Conservation (phyloP, 2,113 vertebrate genomes). For the Athene noctua region DNA sequence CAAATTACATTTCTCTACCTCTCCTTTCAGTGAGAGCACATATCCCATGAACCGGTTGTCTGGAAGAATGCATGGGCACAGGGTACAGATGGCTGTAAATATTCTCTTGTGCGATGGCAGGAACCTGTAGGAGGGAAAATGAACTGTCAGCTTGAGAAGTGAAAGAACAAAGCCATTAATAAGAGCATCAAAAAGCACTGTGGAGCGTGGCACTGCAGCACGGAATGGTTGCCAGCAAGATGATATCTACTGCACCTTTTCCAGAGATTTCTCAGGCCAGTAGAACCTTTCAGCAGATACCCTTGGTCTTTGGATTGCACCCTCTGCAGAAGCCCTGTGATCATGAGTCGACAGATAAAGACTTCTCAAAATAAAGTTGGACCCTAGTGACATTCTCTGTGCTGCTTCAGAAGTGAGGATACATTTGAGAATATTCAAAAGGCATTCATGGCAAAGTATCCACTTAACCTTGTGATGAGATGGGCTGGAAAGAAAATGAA, state of each 20-base stretch:
- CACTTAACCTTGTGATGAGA: background rate
- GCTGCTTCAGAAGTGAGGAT: background rate
- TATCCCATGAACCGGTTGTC: background rate
- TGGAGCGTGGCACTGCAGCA: background rate
- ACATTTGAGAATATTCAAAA: background rate
- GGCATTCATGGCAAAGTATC: background rate
- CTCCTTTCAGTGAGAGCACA: background rate
- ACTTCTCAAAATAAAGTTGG: background rate
- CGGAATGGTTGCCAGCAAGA: background rate
- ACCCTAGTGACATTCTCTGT: background rate
- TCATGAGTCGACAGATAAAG: background rate
- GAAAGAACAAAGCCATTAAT: constrained; percentile 28
- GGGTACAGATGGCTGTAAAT: background rate
- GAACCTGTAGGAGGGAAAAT: constrained; percentile 25
- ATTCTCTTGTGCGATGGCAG: background rate
- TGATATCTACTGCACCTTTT: background rate
- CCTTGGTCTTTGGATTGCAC: background rate
- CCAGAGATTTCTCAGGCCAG: background rate
- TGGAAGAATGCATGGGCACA: background rate
- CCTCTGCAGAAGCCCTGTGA: background rate
- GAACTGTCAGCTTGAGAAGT: constrained; percentile 22
- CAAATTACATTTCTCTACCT: background rate
- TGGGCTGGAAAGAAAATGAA: background rate
- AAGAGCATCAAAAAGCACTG: background rate
- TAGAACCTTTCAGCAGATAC: background rate